These are phyloP conservation scores for Stomatorhinus walkeri DNA, from an alignment of 2,797 vertebrate species.

Conservation along the genomic window DNA sequence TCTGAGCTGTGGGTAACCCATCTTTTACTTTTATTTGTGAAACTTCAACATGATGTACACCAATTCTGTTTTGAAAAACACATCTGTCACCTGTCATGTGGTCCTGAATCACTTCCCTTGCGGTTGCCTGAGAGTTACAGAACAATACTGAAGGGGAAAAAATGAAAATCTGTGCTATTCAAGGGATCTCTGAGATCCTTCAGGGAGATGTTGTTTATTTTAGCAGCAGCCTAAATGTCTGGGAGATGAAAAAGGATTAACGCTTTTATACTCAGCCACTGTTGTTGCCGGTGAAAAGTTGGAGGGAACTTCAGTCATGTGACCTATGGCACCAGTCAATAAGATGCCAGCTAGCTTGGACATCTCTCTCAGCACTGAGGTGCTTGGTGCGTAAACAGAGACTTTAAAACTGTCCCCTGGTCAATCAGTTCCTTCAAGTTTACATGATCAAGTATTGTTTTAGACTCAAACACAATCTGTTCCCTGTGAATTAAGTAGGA, in stretches of 20 bases:
- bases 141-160: neutral
- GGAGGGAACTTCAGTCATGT: neutral
- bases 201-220: neutral
- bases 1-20: neutral
- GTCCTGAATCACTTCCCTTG: neutral
- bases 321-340: neutral
- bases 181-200: neutral
- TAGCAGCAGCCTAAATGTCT: neutral
- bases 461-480: neutral
- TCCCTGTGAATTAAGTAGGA: neutral
- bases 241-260: neutral
- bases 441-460: neutral
- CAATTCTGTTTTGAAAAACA: neutral
- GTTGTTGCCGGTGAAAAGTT: neutral
- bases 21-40: neutral
- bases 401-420: neutral
- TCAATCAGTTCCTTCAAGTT: neutral
- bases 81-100: neutral
- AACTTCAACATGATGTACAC: neutral
- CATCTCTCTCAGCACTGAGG: neutral
- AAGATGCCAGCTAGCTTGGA: neutral
- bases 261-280: neutral
- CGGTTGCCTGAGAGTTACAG: neutral
- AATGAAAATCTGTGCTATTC: neutral
- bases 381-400: neutral